These are phyloP conservation scores for Lordiphosa collinella DNA, from an alignment of 1,140 invertebrate genomes.

Conservation along the genomic window DNA sequence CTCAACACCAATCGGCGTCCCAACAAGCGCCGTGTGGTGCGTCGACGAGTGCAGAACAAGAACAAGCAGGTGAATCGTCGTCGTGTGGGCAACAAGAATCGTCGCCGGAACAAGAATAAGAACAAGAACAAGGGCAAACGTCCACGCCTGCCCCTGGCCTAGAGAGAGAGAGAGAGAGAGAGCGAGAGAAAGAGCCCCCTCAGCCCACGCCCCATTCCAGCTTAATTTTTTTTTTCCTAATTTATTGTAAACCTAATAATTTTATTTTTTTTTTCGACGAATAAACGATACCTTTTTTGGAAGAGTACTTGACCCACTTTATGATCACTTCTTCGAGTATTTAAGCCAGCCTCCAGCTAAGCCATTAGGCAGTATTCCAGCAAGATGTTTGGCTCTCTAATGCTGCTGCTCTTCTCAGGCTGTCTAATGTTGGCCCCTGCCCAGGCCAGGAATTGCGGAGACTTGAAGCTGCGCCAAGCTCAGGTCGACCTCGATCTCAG, in stretches of 20 bases:
- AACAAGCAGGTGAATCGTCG: constrained; percentile 15
- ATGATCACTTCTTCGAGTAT: constrained; percentile 9
- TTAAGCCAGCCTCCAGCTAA: constrained; percentile 23
- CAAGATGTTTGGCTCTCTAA: neutral
- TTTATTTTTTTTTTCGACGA: constrained; percentile 19
- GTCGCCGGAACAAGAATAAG: constrained; percentile 54
- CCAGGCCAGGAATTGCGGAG: too few relatives aligned
- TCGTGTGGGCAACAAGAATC: constrained; percentile 30
- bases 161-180: neutral
- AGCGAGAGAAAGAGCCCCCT: neutral
- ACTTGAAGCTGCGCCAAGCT: too few relatives aligned
- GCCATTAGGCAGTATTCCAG: neutral
- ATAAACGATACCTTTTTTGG: constrained; percentile 36
- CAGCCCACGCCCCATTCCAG: neutral
- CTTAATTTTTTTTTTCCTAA: constrained; percentile 63
- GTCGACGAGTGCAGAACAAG: constrained; percentile 43
- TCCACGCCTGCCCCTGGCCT: constrained; percentile 43
- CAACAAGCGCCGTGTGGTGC: constrained; percentile 54
- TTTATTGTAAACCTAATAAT: constrained; percentile 59
- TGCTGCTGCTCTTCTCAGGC: too few relatives aligned
- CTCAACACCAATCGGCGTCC: constrained; percentile 57
- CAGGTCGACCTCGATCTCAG: constrained; percentile 37
- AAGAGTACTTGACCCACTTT: constrained; percentile 33
- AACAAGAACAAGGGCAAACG: constrained; percentile 50
- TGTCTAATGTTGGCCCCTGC: too few relatives aligned